Base-by-base conservation (phyloP, 92 coral and sea anemone genomes). In the Porites divaricata region DNA sequence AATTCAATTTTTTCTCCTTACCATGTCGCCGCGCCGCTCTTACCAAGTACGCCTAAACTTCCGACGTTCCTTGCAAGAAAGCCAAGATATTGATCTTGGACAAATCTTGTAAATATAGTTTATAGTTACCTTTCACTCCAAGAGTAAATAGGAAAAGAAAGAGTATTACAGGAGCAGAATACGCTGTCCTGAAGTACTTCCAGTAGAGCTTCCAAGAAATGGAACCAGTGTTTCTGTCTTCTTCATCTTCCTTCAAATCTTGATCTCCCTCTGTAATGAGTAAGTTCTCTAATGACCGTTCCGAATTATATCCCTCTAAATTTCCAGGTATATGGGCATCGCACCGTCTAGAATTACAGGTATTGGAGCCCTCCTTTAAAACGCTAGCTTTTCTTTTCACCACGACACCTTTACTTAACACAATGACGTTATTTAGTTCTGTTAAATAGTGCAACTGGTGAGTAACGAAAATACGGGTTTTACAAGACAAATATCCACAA, bases 231-330 rank as follows among this genome's bases (percentile, higher is more conserved):
- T 15, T 62, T 26, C 69, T 26, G 16, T 76, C 80, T 25, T 76
- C 80, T 16, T 59, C 80, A 19, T 76, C 69, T 76, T 76, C 80
- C 53, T 76, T 35, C 26, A 76, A 58, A 57, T 76, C 80, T 28
- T 76, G 45, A 17, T 23, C 5, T 35, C 13, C 80, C 64, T 22
- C 54, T 14, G 3, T 52, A 12, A 17, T 58, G 35, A 8, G 25
- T 24, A 22, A 35, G 26, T n/a, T 9, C 20, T 56, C n/a, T 23
- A 19, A 24, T n/a, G 52, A 65, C 0, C 26, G 50, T 12, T 12
- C 13, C 5, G 13, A 16, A 20, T 24, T 54, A 8, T 53, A 50
- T 20, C 10, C 50, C 5, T 6, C 19, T 9, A 11, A 56, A 8
- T 4, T 23, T 7, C 9, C 79, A 57, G 49, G 14, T 24, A 54